Evolutionary conservation across 1,140 invertebrate genomes (phyloP), one percentile per base, ranked within the genome.

Genomic region (Pogonomyrmex californicus): DNA sequence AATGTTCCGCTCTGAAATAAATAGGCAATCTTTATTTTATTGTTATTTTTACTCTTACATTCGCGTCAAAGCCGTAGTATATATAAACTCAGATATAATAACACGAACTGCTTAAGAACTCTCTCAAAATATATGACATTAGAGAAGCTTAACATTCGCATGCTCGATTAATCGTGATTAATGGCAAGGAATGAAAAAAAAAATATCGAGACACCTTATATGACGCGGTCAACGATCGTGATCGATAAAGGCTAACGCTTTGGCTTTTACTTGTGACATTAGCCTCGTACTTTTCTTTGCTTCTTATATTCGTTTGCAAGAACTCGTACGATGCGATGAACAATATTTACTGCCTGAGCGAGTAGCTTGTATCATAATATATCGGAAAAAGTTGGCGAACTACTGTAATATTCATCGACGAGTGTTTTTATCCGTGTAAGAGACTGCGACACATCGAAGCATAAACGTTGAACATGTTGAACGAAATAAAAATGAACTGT

Each of bases 201-300:
- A 62, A 83, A 49, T 60, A 83, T n/a, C 68, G 68, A 47, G 79
- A 49, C 33, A 60, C 68, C 54, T 83, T 83, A 33, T 23, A 58
- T 4, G 66, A 73, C 66, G 51, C 78, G 79, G 79, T 58, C 79
- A 73, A 82, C 54, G 79, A 82, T 82, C 79, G 79, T 73, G 66
- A 82, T 82, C 78, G 51, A 82, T 82, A 82, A 82, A 73, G 38
- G 79, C 41, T 49, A 75, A 12, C 54, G 56, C 23, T 23, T 23
- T 73, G 17, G 68, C 66, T 83, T 83, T 62, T 60, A 83, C 68
- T 71, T 56, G 79, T 60, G 68, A 83, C 68, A 83, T 83, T 83
- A 83, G 68, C 79, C 47, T 33, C 38, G 54, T 38, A 71, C 41
- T 58, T 71, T 12, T 47, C 41, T 83, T 44, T 23, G 77, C 77